These are phyloP conservation scores for Chloebia gouldiae DNA, from an alignment of 2,113 vertebrate species.

Conservation along the genomic window DNA sequence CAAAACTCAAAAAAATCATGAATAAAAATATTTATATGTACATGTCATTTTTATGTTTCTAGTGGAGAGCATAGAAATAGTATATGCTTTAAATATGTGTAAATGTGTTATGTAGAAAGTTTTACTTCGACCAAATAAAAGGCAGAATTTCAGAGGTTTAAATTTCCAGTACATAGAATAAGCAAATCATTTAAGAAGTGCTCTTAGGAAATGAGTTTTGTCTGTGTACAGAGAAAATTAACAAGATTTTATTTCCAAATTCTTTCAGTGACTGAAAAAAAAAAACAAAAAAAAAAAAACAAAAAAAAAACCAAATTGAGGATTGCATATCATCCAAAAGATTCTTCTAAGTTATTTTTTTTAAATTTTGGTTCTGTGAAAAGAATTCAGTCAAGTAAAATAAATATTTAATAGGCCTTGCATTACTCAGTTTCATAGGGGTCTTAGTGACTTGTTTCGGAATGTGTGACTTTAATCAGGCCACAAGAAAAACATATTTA, in stretches of 20 bases:
- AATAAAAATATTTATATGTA: not conserved
- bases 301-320: not conserved
- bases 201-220: not conserved
- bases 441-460: not conserved
- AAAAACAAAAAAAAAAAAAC: no score
- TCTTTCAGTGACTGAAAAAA: not conserved
- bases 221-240: not conserved
- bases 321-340: not conserved
- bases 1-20: not conserved
- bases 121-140: not conserved
- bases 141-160: not conserved
- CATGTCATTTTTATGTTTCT: not conserved
- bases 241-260: not conserved
- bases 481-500: not conserved
- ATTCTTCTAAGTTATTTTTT: not conserved
- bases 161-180: not conserved
- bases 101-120: not conserved
- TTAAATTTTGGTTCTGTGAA: not conserved
- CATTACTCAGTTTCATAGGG: not conserved
- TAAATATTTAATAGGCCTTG: not conserved
- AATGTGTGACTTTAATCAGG: not conserved
- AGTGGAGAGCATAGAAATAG: not conserved
- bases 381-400: not conserved
- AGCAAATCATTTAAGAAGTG: not conserved
- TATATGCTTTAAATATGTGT: not conserved